A percentile compares a stretch with the other conserved stretches of the same genome.
These are phyloP conservation scores for Echinarachnius parma DNA, from an alignment of 53 echinoderm and acorn worm species.

Conservation along the genomic window DNA sequence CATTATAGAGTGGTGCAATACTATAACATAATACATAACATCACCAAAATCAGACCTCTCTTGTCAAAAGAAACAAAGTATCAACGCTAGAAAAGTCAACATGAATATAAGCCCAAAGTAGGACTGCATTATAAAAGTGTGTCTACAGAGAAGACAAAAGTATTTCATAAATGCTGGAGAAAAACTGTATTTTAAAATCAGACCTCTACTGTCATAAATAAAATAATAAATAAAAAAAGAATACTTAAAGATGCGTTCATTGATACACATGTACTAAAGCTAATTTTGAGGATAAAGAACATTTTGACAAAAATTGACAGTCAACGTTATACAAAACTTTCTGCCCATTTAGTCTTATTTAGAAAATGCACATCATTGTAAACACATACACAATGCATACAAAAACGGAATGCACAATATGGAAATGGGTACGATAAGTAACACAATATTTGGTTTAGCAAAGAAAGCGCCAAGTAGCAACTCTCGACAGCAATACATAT, in stretches of 20 bases:
- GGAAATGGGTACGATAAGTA: slow-evolving; percentile 11
- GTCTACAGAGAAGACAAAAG: too few relatives aligned
- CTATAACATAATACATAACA: slow-evolving; percentile 23
- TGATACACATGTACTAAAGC: too few relatives aligned
- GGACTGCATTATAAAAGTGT: too few relatives aligned
- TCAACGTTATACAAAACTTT: neutral
- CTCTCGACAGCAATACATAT: neutral
- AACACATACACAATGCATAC: slow-evolving; percentile 3
- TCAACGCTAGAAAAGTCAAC: neutral
- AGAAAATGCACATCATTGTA: neutral
- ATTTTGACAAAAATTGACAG: neutral
- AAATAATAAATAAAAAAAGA: too few relatives aligned
- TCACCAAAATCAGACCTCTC: slow-evolving; percentile 35
- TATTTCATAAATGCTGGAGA: too few relatives aligned
- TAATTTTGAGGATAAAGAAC: too few relatives aligned
- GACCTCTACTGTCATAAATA: too few relatives aligned
- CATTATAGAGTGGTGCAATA: too few relatives aligned
- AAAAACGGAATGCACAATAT: slow-evolving; percentile 35
- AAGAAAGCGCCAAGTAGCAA: neutral
- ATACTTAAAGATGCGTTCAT: too few relatives aligned
- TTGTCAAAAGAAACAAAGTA: slow-evolving; percentile 1
- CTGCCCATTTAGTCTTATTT: neutral
- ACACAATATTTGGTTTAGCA: neutral
- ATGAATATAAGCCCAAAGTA: too few relatives aligned
- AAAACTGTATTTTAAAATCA: too few relatives aligned